Percentiles rank a stretch among this genome's conserved stretches.
Evolutionary conservation across 92 coral and sea anemone species (phyloP).

Genomic region (Bergia puertoricense): DNA sequence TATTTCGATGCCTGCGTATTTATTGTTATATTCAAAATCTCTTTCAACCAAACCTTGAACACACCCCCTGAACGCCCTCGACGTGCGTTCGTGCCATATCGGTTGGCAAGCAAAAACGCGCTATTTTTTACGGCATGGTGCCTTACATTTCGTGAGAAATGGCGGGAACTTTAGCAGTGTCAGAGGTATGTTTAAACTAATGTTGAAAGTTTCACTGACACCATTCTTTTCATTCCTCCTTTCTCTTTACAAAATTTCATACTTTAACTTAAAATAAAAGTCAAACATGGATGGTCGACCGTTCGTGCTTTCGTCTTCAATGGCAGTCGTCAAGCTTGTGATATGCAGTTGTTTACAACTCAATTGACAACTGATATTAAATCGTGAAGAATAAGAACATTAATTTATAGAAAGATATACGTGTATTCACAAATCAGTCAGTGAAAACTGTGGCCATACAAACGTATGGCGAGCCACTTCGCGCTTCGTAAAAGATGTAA

Average conservation of each 20-base stretch:
- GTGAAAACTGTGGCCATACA: neutral
- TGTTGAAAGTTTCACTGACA: neutral
- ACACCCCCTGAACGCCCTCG: conserved; percentile 13
- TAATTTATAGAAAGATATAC: neutral
- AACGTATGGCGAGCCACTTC: neutral
- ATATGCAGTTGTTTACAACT: neutral
- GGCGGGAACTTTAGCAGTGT: neutral
- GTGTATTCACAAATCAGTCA: neutral
- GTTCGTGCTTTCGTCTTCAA: neutral
- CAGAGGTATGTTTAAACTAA: neutral
- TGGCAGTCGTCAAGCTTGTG: neutral
- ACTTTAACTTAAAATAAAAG: neutral
- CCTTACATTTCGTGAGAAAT: neutral
- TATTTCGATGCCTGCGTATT: neutral
- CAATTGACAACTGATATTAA: too few relatives aligned
- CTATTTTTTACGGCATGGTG: neutral
- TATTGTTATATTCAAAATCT: neutral
- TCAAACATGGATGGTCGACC: neutral
- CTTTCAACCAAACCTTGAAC: too few relatives aligned
- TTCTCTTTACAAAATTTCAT: neutral
- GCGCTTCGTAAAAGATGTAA: too few relatives aligned
- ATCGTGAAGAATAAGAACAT: too few relatives aligned
- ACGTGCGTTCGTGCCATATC: neutral
- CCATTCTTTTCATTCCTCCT: neutral
- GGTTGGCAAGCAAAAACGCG: neutral